Evolutionary conservation across 2,113 vertebrate species (phyloP).

Genomic region (Phylloscopus trochilus): DNA sequence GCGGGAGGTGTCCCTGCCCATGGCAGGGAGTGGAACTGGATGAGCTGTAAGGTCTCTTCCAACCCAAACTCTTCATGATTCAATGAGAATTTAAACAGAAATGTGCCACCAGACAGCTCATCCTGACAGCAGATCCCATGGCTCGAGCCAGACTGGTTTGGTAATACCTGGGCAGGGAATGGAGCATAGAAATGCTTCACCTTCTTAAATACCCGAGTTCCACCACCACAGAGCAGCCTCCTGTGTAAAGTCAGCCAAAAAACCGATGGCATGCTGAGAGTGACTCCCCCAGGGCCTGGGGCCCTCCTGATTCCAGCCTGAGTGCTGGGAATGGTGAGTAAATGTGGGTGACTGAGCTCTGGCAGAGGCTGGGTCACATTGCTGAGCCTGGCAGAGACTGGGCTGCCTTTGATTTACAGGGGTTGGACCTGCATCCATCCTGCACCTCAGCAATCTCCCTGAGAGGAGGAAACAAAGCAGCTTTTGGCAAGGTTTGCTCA

Average conservation of each 20-base stretch:
- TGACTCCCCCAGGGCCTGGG: background rate
- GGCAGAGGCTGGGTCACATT: background rate
- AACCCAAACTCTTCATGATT: background rate
- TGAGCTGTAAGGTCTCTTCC: background rate
- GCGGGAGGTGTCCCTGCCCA: background rate
- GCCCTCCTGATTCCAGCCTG: rapidly evolving
- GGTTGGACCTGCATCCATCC: background rate
- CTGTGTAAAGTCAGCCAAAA: background rate
- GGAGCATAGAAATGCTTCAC: background rate
- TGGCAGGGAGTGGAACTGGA: background rate
- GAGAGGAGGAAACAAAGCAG: background rate
- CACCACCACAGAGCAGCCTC: background rate
- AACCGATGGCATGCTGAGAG: rapidly evolving
- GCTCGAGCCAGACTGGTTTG: background rate
- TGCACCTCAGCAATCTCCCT: background rate
- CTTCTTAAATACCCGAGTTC: background rate
- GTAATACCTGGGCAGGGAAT: background rate
- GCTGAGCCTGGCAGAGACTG: background rate
- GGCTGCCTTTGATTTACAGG: background rate
- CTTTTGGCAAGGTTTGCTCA: background rate
- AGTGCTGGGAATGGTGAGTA: background rate
- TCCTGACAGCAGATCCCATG: background rate
- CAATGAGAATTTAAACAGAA: background rate
- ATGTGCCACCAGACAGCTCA: background rate
- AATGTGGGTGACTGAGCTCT: background rate